Conservation (phyloP, 1,140 invertebrate genomes). For the Heliconius hewitsoni region DNA sequence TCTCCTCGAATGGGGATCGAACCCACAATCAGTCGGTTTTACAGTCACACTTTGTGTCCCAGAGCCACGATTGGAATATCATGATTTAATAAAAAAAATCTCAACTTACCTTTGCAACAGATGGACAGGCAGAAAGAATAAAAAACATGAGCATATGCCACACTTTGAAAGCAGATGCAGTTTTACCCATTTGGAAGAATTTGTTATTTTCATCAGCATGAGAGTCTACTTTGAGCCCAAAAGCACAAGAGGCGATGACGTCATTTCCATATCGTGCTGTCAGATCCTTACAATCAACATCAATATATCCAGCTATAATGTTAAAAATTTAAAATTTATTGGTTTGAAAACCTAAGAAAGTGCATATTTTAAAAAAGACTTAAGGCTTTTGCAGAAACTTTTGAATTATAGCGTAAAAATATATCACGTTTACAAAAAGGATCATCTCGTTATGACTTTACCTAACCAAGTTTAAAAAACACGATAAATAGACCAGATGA, state of each 20-base stretch:
- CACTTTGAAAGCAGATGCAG: slow-evolving; percentile 45
- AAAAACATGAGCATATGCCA: slow-evolving; percentile 37
- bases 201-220: slow-evolving; percentile 60
- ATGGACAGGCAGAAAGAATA: slow-evolving; percentile 23
- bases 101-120: slow-evolving; percentile 22
- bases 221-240: slow-evolving; percentile 9
- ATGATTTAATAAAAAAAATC: not conserved
- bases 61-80: not conserved
- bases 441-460: no score
- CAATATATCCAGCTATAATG: slow-evolving; percentile 46
- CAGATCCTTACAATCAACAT: slow-evolving; percentile 80
- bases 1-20: no score
- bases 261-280: slow-evolving; percentile 7
- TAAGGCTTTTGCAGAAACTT: no score
- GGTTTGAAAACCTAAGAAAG: no score
- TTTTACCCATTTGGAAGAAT: slow-evolving; percentile 79
- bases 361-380: no score
- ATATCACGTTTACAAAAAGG: no score
- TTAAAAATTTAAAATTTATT: no score
- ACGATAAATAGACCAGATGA: not conserved
- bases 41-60: no score
- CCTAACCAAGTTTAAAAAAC: no score
- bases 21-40: no score
- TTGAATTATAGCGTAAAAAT: no score
- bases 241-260: slow-evolving; percentile 38